Base-by-base conservation (phyloP, 1,140 invertebrate genomes). In the Drosophila teissieri region DNA sequence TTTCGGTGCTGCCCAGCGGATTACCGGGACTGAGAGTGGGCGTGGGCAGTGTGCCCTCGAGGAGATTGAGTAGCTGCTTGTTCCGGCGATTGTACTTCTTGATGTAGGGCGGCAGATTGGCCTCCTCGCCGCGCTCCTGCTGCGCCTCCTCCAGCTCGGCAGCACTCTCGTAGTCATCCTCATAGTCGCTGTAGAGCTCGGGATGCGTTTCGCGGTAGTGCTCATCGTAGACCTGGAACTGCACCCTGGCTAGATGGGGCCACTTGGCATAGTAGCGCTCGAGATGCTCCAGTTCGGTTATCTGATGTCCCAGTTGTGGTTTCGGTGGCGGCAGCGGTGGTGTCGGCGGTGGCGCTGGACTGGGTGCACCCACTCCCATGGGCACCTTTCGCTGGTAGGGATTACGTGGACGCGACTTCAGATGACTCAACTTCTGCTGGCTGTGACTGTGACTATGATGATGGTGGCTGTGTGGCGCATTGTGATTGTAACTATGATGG, bases 241-340 rank as follows among this genome's bases (percentile, higher is more conserved):
- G 88, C 0, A 91, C 81, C 17, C 82, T 78, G 19, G 88, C 80
- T 49, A 92, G 70, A 70, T 92, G 90, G 12, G 91, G 91, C 91
- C 91, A 92, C 48, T 92, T 91, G 77, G 81, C 88, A 36, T 91
- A 90, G 49, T 91, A 88, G 6, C 81, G 81, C n/a, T 90, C 79
- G n/a, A 91, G 64, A 12, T 91, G 86, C 48, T 91, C 79, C 48
- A 91, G 46, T 7, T 91, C 82, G 24, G 90, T 91, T 8, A 91
- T 91, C 55, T 91, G 90, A 58, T 91, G 90, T 10, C 82, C 85
- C 44, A 90, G 46, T 36, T 75, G 74, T 11, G 48, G 74, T 3
- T 72, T 85, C 11, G 68, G 83, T 3, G 75, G 82, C 15, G 78
- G 82, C 56, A 84, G 15, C 2, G 81, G 81, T 1, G 77, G 76